Evolutionary conservation across 2,797 vertebrate species (phyloP).

Genomic region (Typhlichthys subterraneus): DNA sequence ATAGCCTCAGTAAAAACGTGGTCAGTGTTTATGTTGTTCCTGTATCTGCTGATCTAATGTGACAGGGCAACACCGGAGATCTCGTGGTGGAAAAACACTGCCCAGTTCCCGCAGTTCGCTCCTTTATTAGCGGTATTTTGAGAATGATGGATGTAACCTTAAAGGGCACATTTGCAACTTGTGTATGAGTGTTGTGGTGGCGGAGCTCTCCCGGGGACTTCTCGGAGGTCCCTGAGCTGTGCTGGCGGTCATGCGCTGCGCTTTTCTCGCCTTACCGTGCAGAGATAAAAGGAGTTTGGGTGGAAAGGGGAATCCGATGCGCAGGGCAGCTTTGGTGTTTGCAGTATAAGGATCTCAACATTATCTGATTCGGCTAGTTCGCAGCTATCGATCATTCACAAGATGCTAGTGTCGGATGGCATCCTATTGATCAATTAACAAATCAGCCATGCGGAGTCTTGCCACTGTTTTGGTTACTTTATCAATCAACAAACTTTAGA

Average conservation of each 20-base stretch:
- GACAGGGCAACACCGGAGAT: conserved; percentile 32
- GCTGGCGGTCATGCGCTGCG: conserved; percentile 29
- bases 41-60: conserved; percentile 47
- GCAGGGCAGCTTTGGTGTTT: conserved; percentile 37
- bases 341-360: conserved; percentile 50
- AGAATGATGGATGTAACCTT: conserved; percentile 39
- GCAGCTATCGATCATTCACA: conserved; percentile 74
- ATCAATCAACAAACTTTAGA: conserved; percentile 40
- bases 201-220: conserved; percentile 42
- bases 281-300: conserved; percentile 28
- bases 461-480: conserved; percentile 19
- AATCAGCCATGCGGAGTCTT: conserved; percentile 46
- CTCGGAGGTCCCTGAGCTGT: conserved; percentile 34
- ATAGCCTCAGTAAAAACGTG: conserved; percentile 45
- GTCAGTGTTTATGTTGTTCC: conserved; percentile 65
- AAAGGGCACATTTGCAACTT: conserved; percentile 57
- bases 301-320: conserved; percentile 48
- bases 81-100: conserved; percentile 23
- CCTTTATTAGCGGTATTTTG: conserved; percentile 23
- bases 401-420: conserved; percentile 70
- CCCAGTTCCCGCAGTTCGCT: conserved; percentile 20
- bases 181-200: conserved; percentile 29
- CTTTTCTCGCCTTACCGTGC: conserved; percentile 9
- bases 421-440: conserved; percentile 71
- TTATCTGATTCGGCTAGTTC: conserved; percentile 63